phyloP scores from a whole-genome alignment of 2,113 vertebrate genomes.

The Nannobrachium achirus region DNA sequence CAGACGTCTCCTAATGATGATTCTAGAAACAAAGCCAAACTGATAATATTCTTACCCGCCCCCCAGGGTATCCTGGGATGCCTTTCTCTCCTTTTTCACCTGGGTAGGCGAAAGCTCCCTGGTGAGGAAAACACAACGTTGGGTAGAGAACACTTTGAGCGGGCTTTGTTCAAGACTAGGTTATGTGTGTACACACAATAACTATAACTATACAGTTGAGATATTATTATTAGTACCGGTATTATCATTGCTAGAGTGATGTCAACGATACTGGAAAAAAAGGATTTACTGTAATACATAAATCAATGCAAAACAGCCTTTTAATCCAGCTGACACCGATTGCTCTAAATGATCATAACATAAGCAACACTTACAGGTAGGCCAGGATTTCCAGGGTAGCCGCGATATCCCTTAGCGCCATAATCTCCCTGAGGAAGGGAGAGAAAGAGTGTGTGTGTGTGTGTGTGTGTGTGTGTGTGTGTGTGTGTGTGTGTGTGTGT shows the following conservation, averaged over 20 bases:
- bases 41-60: slow-evolving; percentile 81
- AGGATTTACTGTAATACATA: not conserved
- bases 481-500: no score
- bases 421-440: slow-evolving; percentile 81
- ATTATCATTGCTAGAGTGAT: no score
- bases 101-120: slow-evolving; percentile 79
- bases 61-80: slow-evolving; percentile 88
- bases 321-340: not conserved
- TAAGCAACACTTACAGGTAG: slow-evolving; percentile 74
- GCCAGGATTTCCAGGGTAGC: slow-evolving; percentile 78
- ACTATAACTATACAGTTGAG: no score
- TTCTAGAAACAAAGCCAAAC: not conserved
- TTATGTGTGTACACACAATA: not conserved
- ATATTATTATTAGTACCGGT: no score
- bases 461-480: no score
- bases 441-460: no score
- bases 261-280: no score
- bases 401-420: slow-evolving; percentile 83
- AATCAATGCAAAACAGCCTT: not conserved
- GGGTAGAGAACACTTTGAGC: not conserved
- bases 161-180: not conserved
- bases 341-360: not conserved
- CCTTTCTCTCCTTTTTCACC: slow-evolving; percentile 91
- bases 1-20: not conserved
- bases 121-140: slow-evolving; percentile 27